Percentiles rank a stretch among this genome's conserved stretches.
These are phyloP conservation scores for Setipinna tenuifilis DNA, from an alignment of 2,797 vertebrate species.

Conservation along the genomic window DNA sequence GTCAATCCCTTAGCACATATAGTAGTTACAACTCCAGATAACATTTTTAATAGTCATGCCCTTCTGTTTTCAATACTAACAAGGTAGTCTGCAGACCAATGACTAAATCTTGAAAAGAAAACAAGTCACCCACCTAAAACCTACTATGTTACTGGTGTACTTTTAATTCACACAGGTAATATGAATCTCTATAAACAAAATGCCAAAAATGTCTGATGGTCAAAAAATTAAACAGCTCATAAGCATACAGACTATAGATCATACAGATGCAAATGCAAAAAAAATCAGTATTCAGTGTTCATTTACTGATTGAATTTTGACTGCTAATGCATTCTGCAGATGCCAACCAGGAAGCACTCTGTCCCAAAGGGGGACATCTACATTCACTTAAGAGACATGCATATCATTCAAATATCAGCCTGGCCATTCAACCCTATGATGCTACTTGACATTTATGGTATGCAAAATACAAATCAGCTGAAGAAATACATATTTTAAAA, in stretches of 20 bases:
- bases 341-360: conserved; percentile 64
- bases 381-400: conserved; percentile 60
- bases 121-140: background rate
- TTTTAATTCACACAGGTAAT: background rate
- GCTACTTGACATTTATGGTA: conserved; percentile 47
- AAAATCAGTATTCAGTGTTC: conserved; percentile 77
- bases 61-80: background rate
- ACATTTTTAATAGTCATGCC: background rate
- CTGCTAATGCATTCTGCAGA: conserved; percentile 60
- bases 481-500: conserved; percentile 38
- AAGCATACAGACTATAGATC: conserved; percentile 21
- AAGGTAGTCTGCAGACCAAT: background rate
- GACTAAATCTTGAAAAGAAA: background rate
- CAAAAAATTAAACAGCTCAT: background rate
- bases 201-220: background rate
- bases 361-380: conserved; percentile 63
- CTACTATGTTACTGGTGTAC: background rate
- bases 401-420: conserved; percentile 45
- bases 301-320: conserved; percentile 71
- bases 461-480: conserved; percentile 34
- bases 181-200: background rate
- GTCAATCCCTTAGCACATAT: background rate
- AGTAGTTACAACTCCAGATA: background rate
- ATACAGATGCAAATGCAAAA: conserved; percentile 64
- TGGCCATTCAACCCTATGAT: conserved; percentile 61